phyloP scores from a whole-genome alignment of 2,888 invertebrate species.

The Noctua janthina region DNA sequence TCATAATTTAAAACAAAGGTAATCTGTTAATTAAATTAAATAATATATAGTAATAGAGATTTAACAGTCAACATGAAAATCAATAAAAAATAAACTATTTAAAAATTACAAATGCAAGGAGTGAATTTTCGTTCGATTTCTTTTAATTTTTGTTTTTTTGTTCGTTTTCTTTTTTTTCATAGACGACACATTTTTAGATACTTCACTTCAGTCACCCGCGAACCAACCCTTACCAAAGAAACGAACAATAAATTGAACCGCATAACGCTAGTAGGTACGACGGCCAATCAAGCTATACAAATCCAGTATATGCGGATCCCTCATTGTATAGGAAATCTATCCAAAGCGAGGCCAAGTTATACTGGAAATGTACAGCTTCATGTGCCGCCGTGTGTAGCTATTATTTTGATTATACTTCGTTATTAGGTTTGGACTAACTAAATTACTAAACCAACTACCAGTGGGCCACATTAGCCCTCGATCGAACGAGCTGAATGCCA shows the following conservation, averaged over 20 bases:
- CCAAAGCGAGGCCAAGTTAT: no score
- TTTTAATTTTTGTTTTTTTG: not conserved
- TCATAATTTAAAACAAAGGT: not conserved
- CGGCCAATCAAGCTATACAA: no score
- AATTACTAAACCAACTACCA: not conserved
- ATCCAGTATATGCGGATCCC: no score
- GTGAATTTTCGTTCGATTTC: not conserved
- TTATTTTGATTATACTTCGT: not conserved
- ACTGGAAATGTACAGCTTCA: no score
- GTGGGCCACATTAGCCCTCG: not conserved
- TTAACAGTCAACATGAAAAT: not conserved
- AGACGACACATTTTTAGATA: not conserved
- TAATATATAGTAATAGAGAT: not conserved
- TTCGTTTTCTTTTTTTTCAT: not conserved
- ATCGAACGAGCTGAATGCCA: not conserved
- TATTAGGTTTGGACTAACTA: not conserved
- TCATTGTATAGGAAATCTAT: no score
- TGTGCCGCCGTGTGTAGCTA: no score
- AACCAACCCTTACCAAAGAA: slow-evolving; percentile 11
- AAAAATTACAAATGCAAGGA: not conserved
- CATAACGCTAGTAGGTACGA: not conserved
- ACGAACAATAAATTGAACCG: not conserved
- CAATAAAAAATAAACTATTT: accelerated
- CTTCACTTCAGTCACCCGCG: slow-evolving; percentile 16
- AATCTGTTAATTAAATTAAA: not conserved